These are phyloP conservation scores for Aphidoletes aphidimyza DNA, from an alignment of 2,888 invertebrate genomes.

Conservation along the genomic window DNA sequence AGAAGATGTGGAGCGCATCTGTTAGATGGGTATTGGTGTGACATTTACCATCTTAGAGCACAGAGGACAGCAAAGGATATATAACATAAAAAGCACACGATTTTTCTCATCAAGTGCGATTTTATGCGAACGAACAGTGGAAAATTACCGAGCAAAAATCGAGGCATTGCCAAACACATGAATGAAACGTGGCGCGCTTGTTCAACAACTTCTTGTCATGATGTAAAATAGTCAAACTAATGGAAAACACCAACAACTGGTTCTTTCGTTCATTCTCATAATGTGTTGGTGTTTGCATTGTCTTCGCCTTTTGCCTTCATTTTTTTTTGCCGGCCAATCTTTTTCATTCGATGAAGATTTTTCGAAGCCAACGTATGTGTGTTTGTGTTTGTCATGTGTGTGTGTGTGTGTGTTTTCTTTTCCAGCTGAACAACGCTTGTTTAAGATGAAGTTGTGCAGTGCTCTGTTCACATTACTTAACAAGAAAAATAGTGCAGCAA, in stretches of 20 bases:
- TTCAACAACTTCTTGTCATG: not conserved
- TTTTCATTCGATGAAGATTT: not conserved
- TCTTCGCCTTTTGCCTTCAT: not conserved
- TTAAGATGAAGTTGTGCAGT: not conserved
- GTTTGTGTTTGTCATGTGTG: no score
- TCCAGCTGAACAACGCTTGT: not conserved
- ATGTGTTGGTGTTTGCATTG: not conserved
- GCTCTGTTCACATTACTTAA: not conserved
- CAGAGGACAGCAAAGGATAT: not conserved
- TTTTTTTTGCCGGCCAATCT: not conserved
- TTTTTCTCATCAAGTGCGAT: not conserved
- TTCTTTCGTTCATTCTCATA: constrained; percentile 14
- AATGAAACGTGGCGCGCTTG: not conserved
- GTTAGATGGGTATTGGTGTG: not conserved
- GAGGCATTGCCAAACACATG: not conserved
- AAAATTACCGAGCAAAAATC: not conserved
- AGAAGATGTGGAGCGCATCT: not conserved
- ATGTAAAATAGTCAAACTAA: constrained; percentile 36
- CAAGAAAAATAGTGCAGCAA: not conserved
- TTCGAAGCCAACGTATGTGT: not conserved
- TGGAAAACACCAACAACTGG: constrained; percentile 25
- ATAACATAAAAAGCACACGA: not conserved
- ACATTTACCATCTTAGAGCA: not conserved
- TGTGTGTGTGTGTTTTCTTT: constrained; percentile 29
- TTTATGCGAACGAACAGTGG: not conserved